These are phyloP conservation scores for Rhinolophus sinicus DNA, from an alignment of 2,113 vertebrate genomes.

Conservation along the genomic window DNA sequence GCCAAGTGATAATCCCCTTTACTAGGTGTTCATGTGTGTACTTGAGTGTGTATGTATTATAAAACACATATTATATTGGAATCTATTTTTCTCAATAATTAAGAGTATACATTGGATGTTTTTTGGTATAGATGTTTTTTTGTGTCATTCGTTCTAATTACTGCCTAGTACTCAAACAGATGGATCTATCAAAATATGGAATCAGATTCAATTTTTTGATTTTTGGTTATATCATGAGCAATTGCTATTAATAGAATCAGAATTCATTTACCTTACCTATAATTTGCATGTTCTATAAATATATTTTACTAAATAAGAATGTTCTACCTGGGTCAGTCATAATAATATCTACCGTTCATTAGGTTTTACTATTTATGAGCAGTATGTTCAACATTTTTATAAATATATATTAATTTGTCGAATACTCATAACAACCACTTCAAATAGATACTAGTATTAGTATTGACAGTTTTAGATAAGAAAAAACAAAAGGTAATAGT, in stretches of 20 bases:
- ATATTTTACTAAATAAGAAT: neutral
- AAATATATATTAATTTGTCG: neutral
- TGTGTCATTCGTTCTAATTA: neutral
- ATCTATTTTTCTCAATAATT: neutral
- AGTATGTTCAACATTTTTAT: neutral
- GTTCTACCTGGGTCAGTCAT: neutral
- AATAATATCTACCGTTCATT: neutral
- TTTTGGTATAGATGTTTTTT: neutral
- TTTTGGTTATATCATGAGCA: neutral
- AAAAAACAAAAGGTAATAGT: neutral
- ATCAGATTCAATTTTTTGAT: neutral
- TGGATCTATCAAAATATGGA: neutral
- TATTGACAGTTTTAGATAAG: neutral
- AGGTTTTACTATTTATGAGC: neutral
- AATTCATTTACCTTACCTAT: neutral
- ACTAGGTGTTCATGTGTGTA: rapidly evolving
- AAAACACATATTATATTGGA: neutral
- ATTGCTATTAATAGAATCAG: neutral
- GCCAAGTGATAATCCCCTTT: neutral
- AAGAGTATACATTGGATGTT: neutral
- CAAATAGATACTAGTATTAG: neutral
- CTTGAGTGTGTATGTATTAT: neutral
- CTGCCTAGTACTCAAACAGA: neutral
- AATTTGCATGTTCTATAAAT: neutral
- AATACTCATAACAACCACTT: neutral